Evolutionary conservation across 2,113 vertebrate species (phyloP).

Genomic region (Bubalus kerabau): DNA sequence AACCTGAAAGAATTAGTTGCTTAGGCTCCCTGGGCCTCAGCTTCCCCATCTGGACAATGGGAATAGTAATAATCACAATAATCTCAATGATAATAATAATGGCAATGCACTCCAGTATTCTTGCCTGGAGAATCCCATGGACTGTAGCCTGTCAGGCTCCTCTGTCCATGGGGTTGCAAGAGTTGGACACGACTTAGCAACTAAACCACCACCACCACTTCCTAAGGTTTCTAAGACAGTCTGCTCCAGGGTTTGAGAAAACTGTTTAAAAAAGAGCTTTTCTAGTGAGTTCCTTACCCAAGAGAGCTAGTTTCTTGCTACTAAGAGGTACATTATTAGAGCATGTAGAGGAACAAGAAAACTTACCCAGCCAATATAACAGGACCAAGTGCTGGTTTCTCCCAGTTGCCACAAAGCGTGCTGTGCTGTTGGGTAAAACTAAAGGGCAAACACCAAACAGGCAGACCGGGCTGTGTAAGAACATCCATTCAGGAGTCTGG

Average conservation of each 20-base stretch:
- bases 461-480: fast-evolving
- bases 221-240: not conserved
- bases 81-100: not conserved
- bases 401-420: not conserved
- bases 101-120: not conserved
- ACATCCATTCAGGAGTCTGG: not conserved
- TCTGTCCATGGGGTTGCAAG: not conserved
- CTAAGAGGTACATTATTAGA: fast-evolving
- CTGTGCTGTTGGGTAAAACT: not conserved
- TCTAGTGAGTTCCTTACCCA: not conserved
- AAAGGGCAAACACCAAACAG: too few relatives aligned
- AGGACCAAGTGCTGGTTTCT: not conserved
- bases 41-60: not conserved
- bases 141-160: not conserved
- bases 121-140: not conserved
- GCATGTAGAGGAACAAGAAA: not conserved
- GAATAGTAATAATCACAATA: not conserved
- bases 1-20: not conserved
- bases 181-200: not conserved
- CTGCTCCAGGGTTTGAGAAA: not conserved
- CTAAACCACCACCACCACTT: not conserved
- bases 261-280: not conserved
- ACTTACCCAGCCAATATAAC: not conserved
- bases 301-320: not conserved
- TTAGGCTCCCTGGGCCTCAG: not conserved